Conservation (phyloP, 2,797 vertebrate species). For the Smutsia gigantea region DNA sequence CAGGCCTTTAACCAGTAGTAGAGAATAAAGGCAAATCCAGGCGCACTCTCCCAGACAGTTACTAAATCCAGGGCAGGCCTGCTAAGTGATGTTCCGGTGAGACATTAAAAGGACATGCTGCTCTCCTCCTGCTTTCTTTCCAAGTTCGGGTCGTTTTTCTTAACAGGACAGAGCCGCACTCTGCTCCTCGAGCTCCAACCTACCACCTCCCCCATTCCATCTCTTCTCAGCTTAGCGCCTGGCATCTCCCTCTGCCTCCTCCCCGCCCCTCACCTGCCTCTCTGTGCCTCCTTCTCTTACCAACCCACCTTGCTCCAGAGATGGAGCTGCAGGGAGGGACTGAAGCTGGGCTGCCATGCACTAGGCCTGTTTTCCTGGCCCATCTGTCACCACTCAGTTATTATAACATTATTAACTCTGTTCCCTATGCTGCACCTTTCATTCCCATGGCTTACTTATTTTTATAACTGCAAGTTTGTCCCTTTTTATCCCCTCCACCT, state of each 20-base stretch:
- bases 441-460: neutral
- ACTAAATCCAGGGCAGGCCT: fast-evolving
- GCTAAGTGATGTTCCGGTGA: fast-evolving
- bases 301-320: neutral
- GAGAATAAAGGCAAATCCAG: neutral
- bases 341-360: neutral
- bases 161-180: neutral
- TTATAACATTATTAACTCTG: no score
- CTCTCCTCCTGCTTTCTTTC: neutral
- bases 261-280: no score
- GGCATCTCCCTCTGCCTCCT: neutral
- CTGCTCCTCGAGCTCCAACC: neutral
- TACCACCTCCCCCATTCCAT: neutral
- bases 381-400: neutral
- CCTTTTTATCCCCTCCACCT: neutral
- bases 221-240: neutral
- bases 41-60: neutral
- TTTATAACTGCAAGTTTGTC: neutral
- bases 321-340: neutral
- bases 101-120: fast-evolving
- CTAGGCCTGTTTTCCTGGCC: neutral
- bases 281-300: neutral
- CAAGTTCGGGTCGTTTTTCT: neutral
- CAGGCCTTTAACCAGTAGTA: neutral
- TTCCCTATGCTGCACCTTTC: neutral